These are phyloP conservation scores for Rhagium mordax DNA, from an alignment of 2,888 invertebrate genomes.

Conservation along the genomic window DNA sequence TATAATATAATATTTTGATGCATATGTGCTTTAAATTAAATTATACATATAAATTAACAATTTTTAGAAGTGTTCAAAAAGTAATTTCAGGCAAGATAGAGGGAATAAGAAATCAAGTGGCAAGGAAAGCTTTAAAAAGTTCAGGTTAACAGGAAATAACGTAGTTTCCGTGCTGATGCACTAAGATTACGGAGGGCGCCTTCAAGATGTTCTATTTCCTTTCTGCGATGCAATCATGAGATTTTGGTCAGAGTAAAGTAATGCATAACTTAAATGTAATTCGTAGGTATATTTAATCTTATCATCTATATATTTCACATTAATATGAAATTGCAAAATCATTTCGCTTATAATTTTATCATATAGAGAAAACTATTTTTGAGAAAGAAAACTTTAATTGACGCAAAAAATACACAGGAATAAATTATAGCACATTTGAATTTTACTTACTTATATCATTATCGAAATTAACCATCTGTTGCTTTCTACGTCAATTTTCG, in stretches of 20 bases:
- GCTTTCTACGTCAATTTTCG: too few species aligned
- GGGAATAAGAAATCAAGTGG: conserved; percentile 14
- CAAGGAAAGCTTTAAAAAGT: conserved; percentile 45
- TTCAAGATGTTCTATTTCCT: conserved; percentile 67
- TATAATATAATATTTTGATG: too few species aligned
- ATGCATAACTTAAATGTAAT: conserved; percentile 21
- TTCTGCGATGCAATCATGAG: conserved; percentile 54
- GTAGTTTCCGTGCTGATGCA: conserved; percentile 56
- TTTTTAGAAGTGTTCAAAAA: neutral
- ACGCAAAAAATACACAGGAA: too few species aligned
- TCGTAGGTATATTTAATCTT: neutral
- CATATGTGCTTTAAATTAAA: too few species aligned
- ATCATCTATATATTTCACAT: neutral
- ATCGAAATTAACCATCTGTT: too few species aligned
- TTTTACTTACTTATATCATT: too few species aligned
- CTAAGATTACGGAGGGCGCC: conserved; percentile 64
- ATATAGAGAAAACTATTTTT: too few species aligned
- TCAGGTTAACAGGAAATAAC: conserved; percentile 55
- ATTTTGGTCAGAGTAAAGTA: conserved; percentile 40
- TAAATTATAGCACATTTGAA: too few species aligned
- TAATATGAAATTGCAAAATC: neutral
- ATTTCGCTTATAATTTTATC: neutral
- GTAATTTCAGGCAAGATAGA: conserved; percentile 8
- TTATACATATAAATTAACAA: neutral
- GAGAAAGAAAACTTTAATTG: too few species aligned